Base-by-base conservation (phyloP, 2,797 vertebrate genomes). In the Poliocrania exsul region DNA sequence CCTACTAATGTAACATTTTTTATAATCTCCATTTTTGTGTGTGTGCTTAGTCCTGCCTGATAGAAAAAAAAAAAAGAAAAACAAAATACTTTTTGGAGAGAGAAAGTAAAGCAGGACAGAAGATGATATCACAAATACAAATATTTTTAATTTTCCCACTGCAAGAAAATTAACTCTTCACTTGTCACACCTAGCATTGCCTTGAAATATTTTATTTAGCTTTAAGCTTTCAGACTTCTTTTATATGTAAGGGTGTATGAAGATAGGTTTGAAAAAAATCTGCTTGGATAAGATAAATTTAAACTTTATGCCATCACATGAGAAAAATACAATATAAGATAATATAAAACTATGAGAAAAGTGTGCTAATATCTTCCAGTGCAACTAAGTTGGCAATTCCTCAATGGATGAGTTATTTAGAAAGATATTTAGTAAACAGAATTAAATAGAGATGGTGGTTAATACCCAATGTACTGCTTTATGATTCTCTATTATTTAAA, bases 201-300 rank as follows among this genome's bases (percentile, higher is more conserved):
- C 13, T 47, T 60, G 10, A 80, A 73, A 42, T 57, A 1, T 62
- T 75, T 69, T 16, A 50, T 35, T 37, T 66, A 13, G 3, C 2
- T 74, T 64, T 40, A 67, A 24, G 1, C 13, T 78, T 73, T 37
- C 14, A 69, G 8, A 5, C 5, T 78, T 62, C 11, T 46, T 65
- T 9, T 5, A 33, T 25, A 33, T 25, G 1, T 19, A 51, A 57
- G 2, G 50, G 8, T 2, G 1, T 14, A 49, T 35, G 9, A 69
- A 64, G 19, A 35, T 38, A 38, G 33, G 19, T 71, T 26, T 51
- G 8, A 56, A 90, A 86, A 42, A 70, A 70, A 35, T 10, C 10
- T 13, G 33, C 10, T 73, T 21, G 35, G 12, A 42, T 37, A 64
- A 74, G 21, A 16, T 23, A 84, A 66, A 46, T 42, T 58, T 10